Percentiles rank a stretch among this genome's conserved stretches.
phyloP scores from a whole-genome alignment of 2,888 invertebrate species.

The Aporophyla nigra region DNA sequence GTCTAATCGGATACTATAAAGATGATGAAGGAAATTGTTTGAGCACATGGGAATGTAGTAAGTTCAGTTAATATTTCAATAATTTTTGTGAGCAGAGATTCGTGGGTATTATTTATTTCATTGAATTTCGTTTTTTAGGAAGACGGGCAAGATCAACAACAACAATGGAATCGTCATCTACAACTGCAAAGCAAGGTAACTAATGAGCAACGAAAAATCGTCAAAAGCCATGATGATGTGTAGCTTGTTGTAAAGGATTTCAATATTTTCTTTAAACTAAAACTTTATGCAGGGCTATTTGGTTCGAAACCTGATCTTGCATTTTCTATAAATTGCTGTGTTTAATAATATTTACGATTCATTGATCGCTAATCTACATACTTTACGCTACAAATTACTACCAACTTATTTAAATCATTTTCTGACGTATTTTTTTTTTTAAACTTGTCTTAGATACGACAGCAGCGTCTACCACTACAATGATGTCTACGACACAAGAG shows the following conservation, averaged over 20 bases:
- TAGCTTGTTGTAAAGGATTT: not conserved
- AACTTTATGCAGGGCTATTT: not conserved
- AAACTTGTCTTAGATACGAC: not conserved
- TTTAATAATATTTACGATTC: not conserved
- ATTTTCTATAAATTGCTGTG: too few relatives aligned
- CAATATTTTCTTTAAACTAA: not conserved
- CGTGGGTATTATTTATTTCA: not conserved
- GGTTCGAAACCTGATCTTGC: not conserved
- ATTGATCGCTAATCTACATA: not conserved
- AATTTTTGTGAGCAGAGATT: not conserved
- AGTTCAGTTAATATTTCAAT: constrained; percentile 23
- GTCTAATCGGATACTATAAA: constrained; percentile 58
- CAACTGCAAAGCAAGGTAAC: constrained; percentile 32
- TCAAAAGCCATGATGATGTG: not conserved
- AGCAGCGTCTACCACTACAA: not conserved
- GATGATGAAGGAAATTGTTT: constrained; percentile 64
- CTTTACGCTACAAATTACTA: not conserved
- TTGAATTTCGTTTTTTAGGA: constrained; percentile 10
- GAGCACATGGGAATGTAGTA: constrained; percentile 60
- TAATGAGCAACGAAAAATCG: not conserved
- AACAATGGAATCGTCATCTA: not conserved
- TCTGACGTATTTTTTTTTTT: not conserved
- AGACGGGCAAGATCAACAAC: constrained; percentile 17
- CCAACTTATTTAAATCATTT: not conserved
- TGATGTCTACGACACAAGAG: constrained; percentile 7